A percentile compares a stretch with the other conserved stretches of the same genome.
phyloP scores from a whole-genome alignment of 1,140 invertebrate genomes.

The Apolygus lucorum region DNA sequence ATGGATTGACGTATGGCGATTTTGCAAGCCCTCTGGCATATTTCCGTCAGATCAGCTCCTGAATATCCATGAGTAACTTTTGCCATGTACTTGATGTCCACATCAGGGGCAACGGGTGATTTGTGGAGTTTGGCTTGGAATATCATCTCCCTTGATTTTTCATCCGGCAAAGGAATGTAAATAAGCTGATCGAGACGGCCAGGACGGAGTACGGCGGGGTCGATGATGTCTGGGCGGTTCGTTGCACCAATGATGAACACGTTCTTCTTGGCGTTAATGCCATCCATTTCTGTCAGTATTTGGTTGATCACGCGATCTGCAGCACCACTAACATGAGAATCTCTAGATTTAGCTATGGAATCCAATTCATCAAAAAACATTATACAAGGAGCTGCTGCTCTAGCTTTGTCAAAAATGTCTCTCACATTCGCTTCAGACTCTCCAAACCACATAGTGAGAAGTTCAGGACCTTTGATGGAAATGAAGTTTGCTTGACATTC shows the following conservation, averaged over 20 bases:
- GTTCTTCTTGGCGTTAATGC: constrained; percentile 99
- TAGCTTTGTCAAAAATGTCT: constrained; percentile 99
- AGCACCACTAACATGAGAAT: constrained; percentile 92
- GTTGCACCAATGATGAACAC: constrained; percentile 99
- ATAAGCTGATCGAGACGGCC: constrained; percentile 98
- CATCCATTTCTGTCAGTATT: constrained; percentile 99
- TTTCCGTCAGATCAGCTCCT: constrained; percentile 97
- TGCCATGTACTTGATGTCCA: constrained; percentile 88
- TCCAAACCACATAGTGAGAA: constrained; percentile 99
- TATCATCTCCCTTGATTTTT: constrained; percentile 92
- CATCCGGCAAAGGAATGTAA: constrained; percentile 98
- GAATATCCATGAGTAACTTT: constrained; percentile 97
- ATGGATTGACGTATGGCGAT: constrained; percentile 97
- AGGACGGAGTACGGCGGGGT: constrained; percentile 95
- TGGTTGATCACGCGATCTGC: constrained; percentile 99
- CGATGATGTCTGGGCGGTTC: constrained; percentile 94
- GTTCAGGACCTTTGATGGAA: constrained; percentile 97
- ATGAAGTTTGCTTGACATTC: constrained; percentile 99
- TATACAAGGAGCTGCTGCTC: constrained; percentile 96
- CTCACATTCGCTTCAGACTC: constrained; percentile 99
- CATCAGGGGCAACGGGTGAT: constrained; percentile 89
- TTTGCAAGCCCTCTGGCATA: constrained; percentile 98
- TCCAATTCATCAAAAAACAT: constrained; percentile 99
- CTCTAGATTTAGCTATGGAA: constrained; percentile 97
- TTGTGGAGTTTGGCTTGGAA: constrained; percentile 93